A percentile compares a stretch with the other conserved stretches of the same genome.
Conservation (phyloP, 2,888 invertebrate genomes). For the Hirudinaria manillensis region DNA sequence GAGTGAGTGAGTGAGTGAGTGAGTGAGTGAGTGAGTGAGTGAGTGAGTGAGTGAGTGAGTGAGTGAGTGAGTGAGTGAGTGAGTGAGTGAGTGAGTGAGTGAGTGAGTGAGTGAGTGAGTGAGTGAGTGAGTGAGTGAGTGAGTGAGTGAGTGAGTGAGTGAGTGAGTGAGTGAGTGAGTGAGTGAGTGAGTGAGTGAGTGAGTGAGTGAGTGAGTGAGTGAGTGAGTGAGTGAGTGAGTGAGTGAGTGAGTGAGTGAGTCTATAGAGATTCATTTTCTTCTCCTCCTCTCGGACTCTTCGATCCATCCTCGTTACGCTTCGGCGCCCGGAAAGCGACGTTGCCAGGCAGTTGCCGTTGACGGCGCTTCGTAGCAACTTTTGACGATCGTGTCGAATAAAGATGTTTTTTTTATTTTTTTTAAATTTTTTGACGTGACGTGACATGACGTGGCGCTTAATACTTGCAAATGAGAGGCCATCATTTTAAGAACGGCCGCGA, state of each 20-base stretch:
- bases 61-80: conserved; percentile 30
- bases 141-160: conserved; percentile 33
- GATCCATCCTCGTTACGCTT: no score
- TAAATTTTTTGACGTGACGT: no score
- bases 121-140: conserved; percentile 32
- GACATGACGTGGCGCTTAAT: no score
- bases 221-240: conserved; percentile 33
- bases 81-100: conserved; percentile 30
- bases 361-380: no score
- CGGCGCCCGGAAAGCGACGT: no score
- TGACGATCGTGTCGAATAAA: no score
- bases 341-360: no score
- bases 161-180: conserved; percentile 33
- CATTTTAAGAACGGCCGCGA: no score
- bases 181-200: conserved; percentile 33
- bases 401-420: no score
- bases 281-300: no score
- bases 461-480: no score
- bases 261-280: conserved; percentile 5
- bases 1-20: conserved; percentile 29
- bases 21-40: conserved; percentile 32
- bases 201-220: conserved; percentile 33
- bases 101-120: conserved; percentile 32
- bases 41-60: conserved; percentile 32
- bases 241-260: conserved; percentile 31